A percentile compares a stretch with the other conserved stretches of the same genome.
Evolutionary conservation across 2,888 invertebrate genomes (phyloP).

Genomic region (Mythimna impura): DNA sequence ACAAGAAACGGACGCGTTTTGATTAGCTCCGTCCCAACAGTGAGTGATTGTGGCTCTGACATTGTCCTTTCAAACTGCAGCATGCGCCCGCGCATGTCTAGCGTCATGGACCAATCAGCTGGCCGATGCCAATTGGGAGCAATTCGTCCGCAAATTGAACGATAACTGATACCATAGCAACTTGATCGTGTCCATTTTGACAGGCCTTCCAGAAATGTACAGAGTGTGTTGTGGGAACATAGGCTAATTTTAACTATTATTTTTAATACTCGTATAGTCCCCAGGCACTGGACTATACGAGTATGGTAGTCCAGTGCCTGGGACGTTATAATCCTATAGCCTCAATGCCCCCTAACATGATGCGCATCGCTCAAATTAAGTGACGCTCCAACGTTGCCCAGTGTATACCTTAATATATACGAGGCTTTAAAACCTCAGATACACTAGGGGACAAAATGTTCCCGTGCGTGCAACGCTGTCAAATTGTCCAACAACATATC

Average conservation of each 20-base stretch:
- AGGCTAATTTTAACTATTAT: background rate
- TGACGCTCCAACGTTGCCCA: no score
- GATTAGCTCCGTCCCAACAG: conserved; percentile 19
- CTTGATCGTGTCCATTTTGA: conserved; percentile 12
- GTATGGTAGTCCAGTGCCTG: no score
- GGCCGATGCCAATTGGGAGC: conserved; percentile 63
- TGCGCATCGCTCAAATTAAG: no score
- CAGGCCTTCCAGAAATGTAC: background rate
- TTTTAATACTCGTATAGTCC: no score
- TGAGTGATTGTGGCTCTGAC: conserved; percentile 31
- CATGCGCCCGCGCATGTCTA: conserved; percentile 37
- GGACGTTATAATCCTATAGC: no score
- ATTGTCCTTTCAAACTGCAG: conserved; percentile 42
- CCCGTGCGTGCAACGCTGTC: no score
- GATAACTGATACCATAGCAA: conserved; percentile 56
- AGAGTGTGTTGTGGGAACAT: background rate
- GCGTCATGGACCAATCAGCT: conserved; percentile 54
- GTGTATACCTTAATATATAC: no score
- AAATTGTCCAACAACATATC: no score
- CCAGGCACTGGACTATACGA: no score
- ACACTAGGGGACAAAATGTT: no score
- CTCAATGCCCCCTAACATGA: no score
- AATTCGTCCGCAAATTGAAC: conserved; percentile 62
- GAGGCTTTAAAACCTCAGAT: no score
- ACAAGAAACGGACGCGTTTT: conserved; percentile 14